Base-by-base conservation (phyloP, 2,888 invertebrate species). In the Eumerus sabulonum region DNA sequence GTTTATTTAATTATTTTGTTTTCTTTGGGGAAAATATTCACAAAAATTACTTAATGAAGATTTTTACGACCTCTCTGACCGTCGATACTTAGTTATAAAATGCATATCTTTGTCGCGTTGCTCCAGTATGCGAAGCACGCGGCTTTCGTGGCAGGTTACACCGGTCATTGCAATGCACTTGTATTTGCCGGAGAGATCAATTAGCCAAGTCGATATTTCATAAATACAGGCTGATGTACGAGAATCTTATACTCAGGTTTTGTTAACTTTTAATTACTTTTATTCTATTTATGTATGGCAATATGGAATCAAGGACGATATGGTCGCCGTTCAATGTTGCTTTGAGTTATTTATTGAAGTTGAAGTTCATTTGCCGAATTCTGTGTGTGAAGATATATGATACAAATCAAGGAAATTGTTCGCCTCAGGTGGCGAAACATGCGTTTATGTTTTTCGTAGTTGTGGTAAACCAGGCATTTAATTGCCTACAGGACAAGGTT, bases 1-100 rank as follows among this genome's bases (percentile, higher is more conserved):
- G 81, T 81, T 76, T 81, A 81, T 76, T 81, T 76, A 81, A 76
- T 81, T 76, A 76, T 76, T 81, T 81, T 60, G 60, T 62, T 72
- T 71, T 66, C 70, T 70, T 66, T 66, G 53, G 51, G 36, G 79
- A 64, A 74, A 73, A 64, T 73, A 74, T 70, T 45, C 59, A 64
- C 60, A 74, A 60, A 68, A 70, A 81, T 66, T 81, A 81, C 64
- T 81, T 70, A 81, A 60, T 70, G 70, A 70, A 51, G 68, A 73
- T 79, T 73, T 79, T 79, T 79, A 77, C 59, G 66, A 77, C 62
- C 62, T 72, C 51, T 59, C 66, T 50, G 76, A 50, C 53, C 63
- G 59, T 54, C 59, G 68, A 68, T 64, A 63, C 56, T 68, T 73
- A 50, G 47, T 77, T 59, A 68, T 68, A 38, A n/a, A 73, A 77